Evolutionary conservation across 1,140 invertebrate genomes (phyloP).

Genomic region (Galleria mellonella): DNA sequence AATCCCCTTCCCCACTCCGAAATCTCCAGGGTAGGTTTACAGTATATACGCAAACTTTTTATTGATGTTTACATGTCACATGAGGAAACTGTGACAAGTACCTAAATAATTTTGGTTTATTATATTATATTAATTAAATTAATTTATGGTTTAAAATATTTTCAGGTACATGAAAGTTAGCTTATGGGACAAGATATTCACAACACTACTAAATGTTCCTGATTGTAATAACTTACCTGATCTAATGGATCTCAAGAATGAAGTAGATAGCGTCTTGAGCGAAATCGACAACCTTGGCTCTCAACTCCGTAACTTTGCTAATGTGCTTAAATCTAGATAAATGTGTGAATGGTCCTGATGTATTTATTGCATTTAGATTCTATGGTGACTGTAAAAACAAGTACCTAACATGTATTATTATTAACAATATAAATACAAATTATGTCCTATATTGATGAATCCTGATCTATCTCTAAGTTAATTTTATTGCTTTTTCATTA

Average conservation of each 20-base stretch:
- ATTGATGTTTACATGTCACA: no score
- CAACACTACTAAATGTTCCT: slow-evolving; percentile 80
- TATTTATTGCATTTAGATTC: slow-evolving; percentile 72
- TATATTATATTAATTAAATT: slow-evolving; percentile 5
- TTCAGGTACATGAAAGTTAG: slow-evolving; percentile 79
- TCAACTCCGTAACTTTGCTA: slow-evolving; percentile 64
- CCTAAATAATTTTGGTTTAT: background rate
- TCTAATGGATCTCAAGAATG: slow-evolving; percentile 76
- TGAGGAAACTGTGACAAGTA: no score
- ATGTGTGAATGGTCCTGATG: slow-evolving; percentile 33
- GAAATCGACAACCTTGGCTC: slow-evolving; percentile 65
- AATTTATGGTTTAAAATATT: slow-evolving; percentile 4
- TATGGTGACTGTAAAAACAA: slow-evolving; percentile 54
- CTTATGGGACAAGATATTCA: slow-evolving; percentile 80
- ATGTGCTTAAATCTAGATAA: slow-evolving; percentile 74
- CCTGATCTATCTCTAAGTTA: slow-evolving; percentile 24
- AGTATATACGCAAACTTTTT: no score
- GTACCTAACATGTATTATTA: slow-evolving; percentile 38
- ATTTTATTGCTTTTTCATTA: slow-evolving; percentile 13
- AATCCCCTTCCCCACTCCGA: no score
- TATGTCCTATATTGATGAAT: slow-evolving; percentile 41
- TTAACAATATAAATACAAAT: slow-evolving; percentile 29
- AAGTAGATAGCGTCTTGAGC: slow-evolving; percentile 76
- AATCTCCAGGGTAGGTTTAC: no score
- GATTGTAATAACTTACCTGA: slow-evolving; percentile 81